Percentiles rank a stretch among this genome's conserved stretches.
These are phyloP conservation scores for Pasiphila rectangulata DNA, from an alignment of 2,888 invertebrate genomes.

Conservation along the genomic window DNA sequence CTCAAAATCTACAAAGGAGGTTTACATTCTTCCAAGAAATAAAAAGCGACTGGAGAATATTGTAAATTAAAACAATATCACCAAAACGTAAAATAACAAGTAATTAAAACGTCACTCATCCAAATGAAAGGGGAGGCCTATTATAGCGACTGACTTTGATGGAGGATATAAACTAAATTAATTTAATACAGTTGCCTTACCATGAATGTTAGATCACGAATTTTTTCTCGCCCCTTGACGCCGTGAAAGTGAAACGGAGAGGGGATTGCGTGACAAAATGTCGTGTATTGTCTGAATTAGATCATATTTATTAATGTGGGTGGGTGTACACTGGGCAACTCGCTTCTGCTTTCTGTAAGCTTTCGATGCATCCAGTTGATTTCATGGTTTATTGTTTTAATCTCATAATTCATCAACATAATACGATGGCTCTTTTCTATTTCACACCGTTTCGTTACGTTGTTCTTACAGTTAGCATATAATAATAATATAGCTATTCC, in stretches of 20 bases:
- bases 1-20: neutral
- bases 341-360: too few relatives aligned
- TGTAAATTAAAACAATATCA: conserved; percentile 43
- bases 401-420: too few relatives aligned
- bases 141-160: conserved; percentile 45
- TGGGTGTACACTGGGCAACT: neutral
- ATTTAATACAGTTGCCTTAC: conserved; percentile 38
- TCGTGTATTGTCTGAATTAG: conserved; percentile 22
- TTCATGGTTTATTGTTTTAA: too few relatives aligned
- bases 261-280: conserved; percentile 48
- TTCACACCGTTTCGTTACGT: too few relatives aligned
- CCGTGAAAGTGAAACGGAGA: conserved; percentile 1
- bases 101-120: conserved; percentile 52
- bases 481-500: too few relatives aligned
- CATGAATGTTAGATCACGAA: conserved; percentile 32
- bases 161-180: conserved; percentile 48
- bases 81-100: conserved; percentile 41
- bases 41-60: conserved; percentile 26
- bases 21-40: neutral
- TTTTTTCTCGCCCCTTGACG: conserved; percentile 18
- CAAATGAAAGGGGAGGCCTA: conserved; percentile 42
- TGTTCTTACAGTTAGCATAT: too few relatives aligned
- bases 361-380: too few relatives aligned
- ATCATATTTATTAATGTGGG: conserved; percentile 20
- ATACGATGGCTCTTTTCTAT: too few relatives aligned